A percentile compares a stretch with the other conserved stretches of the same genome.
These are phyloP conservation scores for Ataeniobius toweri DNA, from an alignment of 2,797 vertebrate species.

Conservation along the genomic window DNA sequence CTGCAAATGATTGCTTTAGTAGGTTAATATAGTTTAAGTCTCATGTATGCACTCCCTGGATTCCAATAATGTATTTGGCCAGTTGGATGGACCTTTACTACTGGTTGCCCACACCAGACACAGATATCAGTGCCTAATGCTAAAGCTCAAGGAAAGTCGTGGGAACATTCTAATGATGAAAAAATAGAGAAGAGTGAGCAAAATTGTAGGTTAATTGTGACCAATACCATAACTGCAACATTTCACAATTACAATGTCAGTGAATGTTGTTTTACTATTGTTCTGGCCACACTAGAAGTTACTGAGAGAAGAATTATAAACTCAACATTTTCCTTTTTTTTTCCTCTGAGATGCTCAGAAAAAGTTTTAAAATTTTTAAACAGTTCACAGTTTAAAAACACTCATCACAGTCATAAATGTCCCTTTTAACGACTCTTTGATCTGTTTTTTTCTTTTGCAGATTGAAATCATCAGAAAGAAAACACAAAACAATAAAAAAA, in stretches of 20 bases:
- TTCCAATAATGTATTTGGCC: background rate
- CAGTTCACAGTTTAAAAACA: no score
- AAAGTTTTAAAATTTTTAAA: no score
- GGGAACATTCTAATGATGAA: background rate
- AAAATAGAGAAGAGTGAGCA: no score
- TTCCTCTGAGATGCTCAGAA: background rate
- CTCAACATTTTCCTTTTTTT: background rate
- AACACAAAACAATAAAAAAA: background rate
- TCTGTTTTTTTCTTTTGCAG: no score
- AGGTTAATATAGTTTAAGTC: background rate
- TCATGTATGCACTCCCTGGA: background rate
- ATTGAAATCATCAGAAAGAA: background rate
- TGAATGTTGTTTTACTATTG: background rate
- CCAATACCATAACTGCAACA: no score
- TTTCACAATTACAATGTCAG: no score
- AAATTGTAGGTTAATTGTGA: no score
- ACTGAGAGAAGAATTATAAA: background rate
- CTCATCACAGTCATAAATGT: background rate
- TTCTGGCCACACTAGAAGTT: background rate
- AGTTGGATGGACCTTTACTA: background rate
- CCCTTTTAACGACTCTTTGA: no score
- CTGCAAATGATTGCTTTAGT: background rate
- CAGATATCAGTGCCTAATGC: background rate
- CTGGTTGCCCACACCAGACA: background rate
- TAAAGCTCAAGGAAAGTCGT: background rate